phyloP scores from a whole-genome alignment of 2,888 invertebrate genomes.

The Idaea straminata region DNA sequence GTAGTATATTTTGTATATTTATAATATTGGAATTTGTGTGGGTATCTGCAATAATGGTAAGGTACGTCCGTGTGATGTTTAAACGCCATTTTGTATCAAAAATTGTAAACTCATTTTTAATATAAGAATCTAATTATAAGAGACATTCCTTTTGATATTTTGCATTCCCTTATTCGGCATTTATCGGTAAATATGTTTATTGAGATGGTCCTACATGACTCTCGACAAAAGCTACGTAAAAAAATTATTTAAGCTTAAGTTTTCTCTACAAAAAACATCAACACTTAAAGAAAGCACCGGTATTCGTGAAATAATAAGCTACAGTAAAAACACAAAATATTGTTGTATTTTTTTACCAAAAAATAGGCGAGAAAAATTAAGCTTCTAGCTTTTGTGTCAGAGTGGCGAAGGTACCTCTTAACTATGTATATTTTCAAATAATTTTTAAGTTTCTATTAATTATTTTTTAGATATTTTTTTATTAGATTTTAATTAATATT shows the following conservation, averaged over 20 bases:
- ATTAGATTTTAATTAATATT: slow-evolving; percentile 47
- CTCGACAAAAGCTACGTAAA: slow-evolving; percentile 30
- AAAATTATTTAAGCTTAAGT: background rate
- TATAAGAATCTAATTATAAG: slow-evolving; percentile 15
- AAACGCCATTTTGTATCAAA: slow-evolving; percentile 27
- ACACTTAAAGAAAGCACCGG: too few relatives aligned
- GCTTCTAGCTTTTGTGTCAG: background rate
- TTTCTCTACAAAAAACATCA: background rate
- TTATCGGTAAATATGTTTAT: slow-evolving; percentile 33
- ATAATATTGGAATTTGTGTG: slow-evolving; percentile 36
- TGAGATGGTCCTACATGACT: slow-evolving; percentile 24
- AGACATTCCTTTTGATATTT: slow-evolving; percentile 43
- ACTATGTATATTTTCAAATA: slow-evolving; percentile 54
- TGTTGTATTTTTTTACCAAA: too few relatives aligned
- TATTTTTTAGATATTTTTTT: slow-evolving; percentile 59
- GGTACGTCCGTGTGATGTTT: slow-evolving; percentile 53
- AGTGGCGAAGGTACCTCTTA: background rate
- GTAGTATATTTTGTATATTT: slow-evolving; percentile 10
- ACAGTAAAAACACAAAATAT: too few relatives aligned
- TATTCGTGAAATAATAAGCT: too few relatives aligned
- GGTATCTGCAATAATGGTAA: slow-evolving; percentile 57
- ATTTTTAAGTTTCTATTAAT: slow-evolving; percentile 56
- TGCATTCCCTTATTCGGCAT: slow-evolving; percentile 57
- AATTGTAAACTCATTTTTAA: slow-evolving; percentile 27
- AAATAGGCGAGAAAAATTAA: background rate